A percentile compares a stretch with the other conserved stretches of the same genome.
Conservation (phyloP, 2,888 invertebrate species). For the Polylopha cassiicola region DNA sequence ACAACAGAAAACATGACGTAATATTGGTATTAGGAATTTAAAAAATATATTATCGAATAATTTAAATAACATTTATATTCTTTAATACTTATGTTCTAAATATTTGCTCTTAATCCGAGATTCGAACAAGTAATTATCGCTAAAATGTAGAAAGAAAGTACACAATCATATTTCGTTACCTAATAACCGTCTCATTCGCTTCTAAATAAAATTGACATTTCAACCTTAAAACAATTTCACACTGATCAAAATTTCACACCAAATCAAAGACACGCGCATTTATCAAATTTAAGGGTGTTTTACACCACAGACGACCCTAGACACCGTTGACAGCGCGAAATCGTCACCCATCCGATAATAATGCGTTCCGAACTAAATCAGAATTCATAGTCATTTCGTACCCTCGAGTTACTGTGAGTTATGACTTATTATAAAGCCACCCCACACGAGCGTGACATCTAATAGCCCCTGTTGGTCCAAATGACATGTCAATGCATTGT, state of each 20-base stretch:
- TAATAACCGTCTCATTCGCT: too few species aligned
- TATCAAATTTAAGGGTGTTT: slow-evolving; percentile 41
- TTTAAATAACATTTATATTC: too few species aligned
- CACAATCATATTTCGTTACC: too few species aligned
- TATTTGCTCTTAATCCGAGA: slow-evolving; percentile 1
- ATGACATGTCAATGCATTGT: slow-evolving; percentile 70
- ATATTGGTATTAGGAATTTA: too few species aligned
- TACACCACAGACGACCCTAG: slow-evolving; percentile 55
- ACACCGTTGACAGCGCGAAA: slow-evolving; percentile 38
- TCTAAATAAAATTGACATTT: slow-evolving; percentile 1
- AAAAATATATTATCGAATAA: too few species aligned
- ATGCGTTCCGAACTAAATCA: slow-evolving; percentile 59
- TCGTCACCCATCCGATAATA: slow-evolving; percentile 52
- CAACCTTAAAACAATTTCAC: slow-evolving; percentile 10
- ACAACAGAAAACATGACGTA: too few species aligned
- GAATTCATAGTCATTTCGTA: slow-evolving; percentile 53
- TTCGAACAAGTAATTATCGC: too few species aligned
- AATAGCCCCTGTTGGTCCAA: slow-evolving; percentile 61
- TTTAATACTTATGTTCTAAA: too few species aligned
- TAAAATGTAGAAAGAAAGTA: too few species aligned
- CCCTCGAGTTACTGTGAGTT: slow-evolving; percentile 65
- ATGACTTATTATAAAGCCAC: slow-evolving; percentile 59
- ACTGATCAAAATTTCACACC: slow-evolving; percentile 19
- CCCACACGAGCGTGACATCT: slow-evolving; percentile 44
- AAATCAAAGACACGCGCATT: slow-evolving; percentile 20